These are phyloP conservation scores for Diarsia dahlii DNA, from an alignment of 2,888 invertebrate species.

Conservation along the genomic window DNA sequence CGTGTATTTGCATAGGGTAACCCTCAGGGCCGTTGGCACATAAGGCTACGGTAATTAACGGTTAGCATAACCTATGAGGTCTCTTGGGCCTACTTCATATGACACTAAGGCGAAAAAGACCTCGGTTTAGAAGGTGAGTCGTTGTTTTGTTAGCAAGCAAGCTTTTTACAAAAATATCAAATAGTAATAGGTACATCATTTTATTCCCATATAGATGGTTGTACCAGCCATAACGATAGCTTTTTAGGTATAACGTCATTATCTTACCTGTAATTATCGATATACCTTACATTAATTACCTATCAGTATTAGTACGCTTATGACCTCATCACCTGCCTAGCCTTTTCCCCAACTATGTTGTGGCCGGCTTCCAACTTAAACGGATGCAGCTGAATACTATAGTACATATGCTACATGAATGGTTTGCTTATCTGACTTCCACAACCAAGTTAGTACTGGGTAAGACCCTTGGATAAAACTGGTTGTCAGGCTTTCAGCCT, in stretches of 20 bases:
- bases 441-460: too few relatives aligned
- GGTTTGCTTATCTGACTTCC: too few relatives aligned
- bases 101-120: slow-evolving; percentile 64
- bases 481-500: too few relatives aligned
- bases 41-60: slow-evolving; percentile 67
- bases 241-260: background rate
- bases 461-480: too few relatives aligned
- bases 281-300: background rate
- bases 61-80: slow-evolving; percentile 64
- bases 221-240: background rate
- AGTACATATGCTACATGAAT: too few relatives aligned
- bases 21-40: slow-evolving; percentile 54
- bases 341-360: too few relatives aligned
- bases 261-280: background rate
- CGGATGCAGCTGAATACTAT: too few relatives aligned
- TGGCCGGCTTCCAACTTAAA: too few relatives aligned
- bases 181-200: background rate
- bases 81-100: slow-evolving; percentile 63
- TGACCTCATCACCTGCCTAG: too few relatives aligned
- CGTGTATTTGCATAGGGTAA: slow-evolving; percentile 68
- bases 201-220: background rate
- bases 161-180: background rate
- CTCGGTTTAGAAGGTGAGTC: slow-evolving; percentile 43
- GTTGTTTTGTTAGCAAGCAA: slow-evolving; percentile 7
- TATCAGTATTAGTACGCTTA: background rate